Conservation (phyloP, 2,888 invertebrate genomes). For the Drosophila gaucha region DNA sequence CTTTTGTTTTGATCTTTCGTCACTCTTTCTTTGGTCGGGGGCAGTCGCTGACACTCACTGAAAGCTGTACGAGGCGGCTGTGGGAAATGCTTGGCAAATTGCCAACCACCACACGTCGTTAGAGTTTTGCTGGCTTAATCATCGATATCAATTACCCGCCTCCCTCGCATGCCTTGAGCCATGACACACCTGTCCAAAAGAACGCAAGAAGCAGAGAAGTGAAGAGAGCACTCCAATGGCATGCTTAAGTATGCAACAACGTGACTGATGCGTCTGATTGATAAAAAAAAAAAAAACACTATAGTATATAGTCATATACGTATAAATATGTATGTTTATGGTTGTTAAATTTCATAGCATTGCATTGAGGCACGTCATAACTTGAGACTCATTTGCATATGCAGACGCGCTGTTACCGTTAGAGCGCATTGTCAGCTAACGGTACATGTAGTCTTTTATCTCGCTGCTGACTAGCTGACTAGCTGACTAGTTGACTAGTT, state of each 20-base stretch:
- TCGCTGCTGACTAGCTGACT: conserved; percentile 7
- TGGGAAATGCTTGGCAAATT: conserved; percentile 22
- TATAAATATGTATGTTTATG: not conserved
- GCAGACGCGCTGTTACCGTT: conserved; percentile 50
- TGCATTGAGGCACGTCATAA: conserved; percentile 49
- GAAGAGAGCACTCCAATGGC: conserved; percentile 21
- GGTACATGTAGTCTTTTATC: conserved; percentile 44
- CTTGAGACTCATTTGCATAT: conserved; percentile 54
- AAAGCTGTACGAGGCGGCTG: conserved; percentile 12
- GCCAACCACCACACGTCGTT: conserved; percentile 16
- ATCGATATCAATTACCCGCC: conserved; percentile 42
- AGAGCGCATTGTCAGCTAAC: conserved; percentile 68
- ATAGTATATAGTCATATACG: not conserved
- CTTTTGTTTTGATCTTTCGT: conserved; percentile 45
- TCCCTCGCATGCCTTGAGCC: conserved; percentile 41
- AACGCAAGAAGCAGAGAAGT: conserved; percentile 5
- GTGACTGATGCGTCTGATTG: conserved; percentile 52
- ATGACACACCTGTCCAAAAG: conserved; percentile 50
- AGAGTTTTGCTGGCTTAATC: conserved; percentile 15
- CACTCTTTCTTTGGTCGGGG: conserved; percentile 6
- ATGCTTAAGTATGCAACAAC: conserved; percentile 35
- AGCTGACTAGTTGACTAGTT: not conserved
- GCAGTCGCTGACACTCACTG: too few relatives aligned
- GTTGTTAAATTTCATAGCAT: conserved; percentile 5
- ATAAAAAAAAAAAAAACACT: conserved; percentile 15